Conservation (phyloP, 2,888 invertebrate species). For the Hirtodrosophila duncani region DNA sequence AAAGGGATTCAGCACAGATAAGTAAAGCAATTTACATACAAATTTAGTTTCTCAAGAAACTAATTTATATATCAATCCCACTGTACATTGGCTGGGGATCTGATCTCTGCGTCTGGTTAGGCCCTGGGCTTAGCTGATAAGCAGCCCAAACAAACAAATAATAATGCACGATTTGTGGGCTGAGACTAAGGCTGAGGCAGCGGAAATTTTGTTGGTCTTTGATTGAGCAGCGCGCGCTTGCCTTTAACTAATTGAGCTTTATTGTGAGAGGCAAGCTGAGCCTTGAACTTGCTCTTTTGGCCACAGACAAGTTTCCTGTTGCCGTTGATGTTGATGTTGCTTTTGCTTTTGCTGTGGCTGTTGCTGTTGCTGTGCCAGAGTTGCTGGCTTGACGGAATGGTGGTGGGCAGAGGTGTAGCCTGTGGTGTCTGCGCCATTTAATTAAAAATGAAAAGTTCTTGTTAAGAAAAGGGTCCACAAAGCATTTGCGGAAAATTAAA, state of each 20-base stretch:
- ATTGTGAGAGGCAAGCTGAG: conserved; percentile 47
- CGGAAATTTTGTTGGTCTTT: conserved; percentile 31
- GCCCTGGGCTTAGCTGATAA: conserved; percentile 51
- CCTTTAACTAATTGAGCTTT: conserved; percentile 67
- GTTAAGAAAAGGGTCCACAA: conserved; percentile 54
- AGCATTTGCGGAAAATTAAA: conserved; percentile 66
- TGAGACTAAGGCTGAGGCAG: conserved; percentile 12
- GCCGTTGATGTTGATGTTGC: conserved; percentile 1
- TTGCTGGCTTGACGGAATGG: not conserved
- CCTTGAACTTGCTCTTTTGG: conserved; percentile 5
- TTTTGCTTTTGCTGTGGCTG: conserved; percentile 1
- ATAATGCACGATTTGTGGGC: conserved; percentile 66
- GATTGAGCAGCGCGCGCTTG: conserved; percentile 57
- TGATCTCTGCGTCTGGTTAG: conserved; percentile 37
- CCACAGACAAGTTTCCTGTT: conserved; percentile 49
- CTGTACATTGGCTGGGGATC: conserved; percentile 23
- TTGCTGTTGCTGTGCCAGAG: not conserved
- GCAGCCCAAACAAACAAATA: conserved; percentile 69
- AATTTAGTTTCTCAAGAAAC: not conserved
- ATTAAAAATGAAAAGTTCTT: conserved; percentile 69
- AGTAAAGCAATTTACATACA: too few relatives aligned
- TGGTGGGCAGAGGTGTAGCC: not conserved
- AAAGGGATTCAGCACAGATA: too few relatives aligned
- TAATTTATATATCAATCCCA: not conserved
- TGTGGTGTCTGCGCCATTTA: conserved; percentile 54